Base-by-base conservation (phyloP, 2,888 invertebrate species). In the Megaustenia siamemsis region DNA sequence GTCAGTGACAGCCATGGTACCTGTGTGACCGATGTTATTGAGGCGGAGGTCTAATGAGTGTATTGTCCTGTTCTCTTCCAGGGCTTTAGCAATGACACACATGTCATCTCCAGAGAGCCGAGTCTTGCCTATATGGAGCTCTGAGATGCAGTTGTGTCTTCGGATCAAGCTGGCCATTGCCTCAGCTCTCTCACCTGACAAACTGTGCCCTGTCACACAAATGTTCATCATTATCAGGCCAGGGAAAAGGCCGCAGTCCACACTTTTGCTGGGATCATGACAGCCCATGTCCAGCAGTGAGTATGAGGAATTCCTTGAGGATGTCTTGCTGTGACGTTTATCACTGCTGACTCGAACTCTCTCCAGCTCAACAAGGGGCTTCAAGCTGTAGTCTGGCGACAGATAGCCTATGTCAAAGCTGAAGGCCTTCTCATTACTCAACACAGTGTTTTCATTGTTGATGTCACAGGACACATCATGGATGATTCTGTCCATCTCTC, bases 391-490 rank as follows among this genome's bases (percentile, higher is more conserved):
- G 45, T 91, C 92, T 45, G 88, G 86, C 78, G 92, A 91, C 78
- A 88, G 90, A 83, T 93, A 92, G 21, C 91, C 90, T 0, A 93
- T 89, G n/a, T 93, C 93, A 82, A 92, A 91, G 12, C 90, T 90
- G 35, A 91, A 88, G 10, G 89, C 86, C 79, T 90, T 91, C 83
- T 93, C 93, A 60, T 92, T 91, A 10, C 90, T 90, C 15, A 90
- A 80, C 28, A 91, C 84, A 10, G 89, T 87, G 4, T 88, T 86
- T 18, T 89, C 89, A 28, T 88, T 87, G 8, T 88, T 86, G 18
- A 81, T 86, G 53, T 80, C 82, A 40, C 24, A 68, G 5, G 88
- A 89, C 73, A 92, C 87, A 73, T 91, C 90, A 43, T 89, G 89
- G 43, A 92, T 89, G 66, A 91, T 87, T 76, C 89, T 88, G 85